Evolutionary conservation across 2,113 vertebrate genomes (phyloP).

Genomic region (Bubo blakistoni): DNA sequence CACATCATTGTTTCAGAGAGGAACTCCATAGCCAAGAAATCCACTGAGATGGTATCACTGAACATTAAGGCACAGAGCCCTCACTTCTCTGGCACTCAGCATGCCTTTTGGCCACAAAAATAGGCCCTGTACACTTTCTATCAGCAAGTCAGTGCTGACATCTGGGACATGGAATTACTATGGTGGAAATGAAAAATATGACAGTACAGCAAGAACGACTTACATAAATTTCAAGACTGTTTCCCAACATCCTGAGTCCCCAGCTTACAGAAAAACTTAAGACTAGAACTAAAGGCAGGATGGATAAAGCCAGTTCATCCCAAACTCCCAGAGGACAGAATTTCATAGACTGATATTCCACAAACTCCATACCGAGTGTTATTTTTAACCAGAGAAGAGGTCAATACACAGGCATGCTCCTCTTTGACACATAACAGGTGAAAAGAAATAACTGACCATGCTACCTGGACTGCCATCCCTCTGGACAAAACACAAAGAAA

Average conservation of each 20-base stretch:
- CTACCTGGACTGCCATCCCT: not conserved
- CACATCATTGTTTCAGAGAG: not conserved
- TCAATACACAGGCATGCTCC: not conserved
- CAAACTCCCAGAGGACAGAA: not conserved
- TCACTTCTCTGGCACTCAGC: not conserved
- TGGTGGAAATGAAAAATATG: not conserved
- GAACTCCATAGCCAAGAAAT: not conserved
- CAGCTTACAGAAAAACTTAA: not conserved
- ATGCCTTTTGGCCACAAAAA: not conserved
- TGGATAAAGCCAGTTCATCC: not conserved
- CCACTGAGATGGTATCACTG: not conserved
- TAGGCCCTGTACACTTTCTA: fast-evolving
- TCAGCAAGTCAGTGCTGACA: not conserved
- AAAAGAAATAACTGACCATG: not conserved
- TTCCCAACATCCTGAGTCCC: fast-evolving
- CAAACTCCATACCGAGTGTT: not conserved
- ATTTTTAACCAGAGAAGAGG: not conserved
- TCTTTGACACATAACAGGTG: not conserved
- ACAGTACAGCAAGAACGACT: not conserved
- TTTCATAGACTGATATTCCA: not conserved
- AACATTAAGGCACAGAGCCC: not conserved
- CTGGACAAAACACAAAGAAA: not conserved
- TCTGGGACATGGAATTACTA: not conserved
- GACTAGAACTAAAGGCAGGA: not conserved
- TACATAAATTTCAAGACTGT: not conserved